These are phyloP conservation scores for Drosophila funebris DNA, from an alignment of 1,140 invertebrate species.

Conservation along the genomic window DNA sequence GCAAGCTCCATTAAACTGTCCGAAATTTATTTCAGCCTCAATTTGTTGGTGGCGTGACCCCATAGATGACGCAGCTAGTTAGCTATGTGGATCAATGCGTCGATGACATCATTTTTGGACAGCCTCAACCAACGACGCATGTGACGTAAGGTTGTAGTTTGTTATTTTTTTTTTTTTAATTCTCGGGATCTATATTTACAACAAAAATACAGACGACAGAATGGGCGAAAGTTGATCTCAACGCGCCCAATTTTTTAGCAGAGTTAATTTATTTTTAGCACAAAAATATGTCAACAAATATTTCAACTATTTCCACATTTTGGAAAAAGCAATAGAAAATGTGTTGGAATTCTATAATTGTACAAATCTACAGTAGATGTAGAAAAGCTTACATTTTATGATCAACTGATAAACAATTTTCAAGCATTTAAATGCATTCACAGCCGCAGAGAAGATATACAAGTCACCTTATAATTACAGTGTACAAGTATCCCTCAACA, in stretches of 20 bases:
- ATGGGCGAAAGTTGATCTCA: slow-evolving; percentile 33
- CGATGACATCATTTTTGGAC: slow-evolving; percentile 66
- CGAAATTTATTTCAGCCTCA: slow-evolving; percentile 68
- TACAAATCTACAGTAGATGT: no score
- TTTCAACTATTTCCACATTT: neutral
- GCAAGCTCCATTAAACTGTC: slow-evolving; percentile 57
- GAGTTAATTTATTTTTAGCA: slow-evolving; percentile 4
- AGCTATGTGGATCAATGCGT: slow-evolving; percentile 67
- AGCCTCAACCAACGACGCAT: slow-evolving; percentile 7
- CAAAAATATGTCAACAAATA: slow-evolving; percentile 11
- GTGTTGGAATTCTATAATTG: no score
- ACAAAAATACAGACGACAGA: slow-evolving; percentile 15
- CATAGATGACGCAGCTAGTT: slow-evolving; percentile 43
- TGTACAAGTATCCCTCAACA: no score
- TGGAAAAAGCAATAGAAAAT: neutral
- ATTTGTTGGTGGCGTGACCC: slow-evolving; percentile 73
- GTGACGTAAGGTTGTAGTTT: slow-evolving; percentile 63
- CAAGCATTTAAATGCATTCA: no score
- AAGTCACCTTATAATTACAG: no score
- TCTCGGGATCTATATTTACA: slow-evolving; percentile 66
- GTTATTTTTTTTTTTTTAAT: neutral
- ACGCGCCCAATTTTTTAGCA: neutral
- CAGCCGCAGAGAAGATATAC: no score
- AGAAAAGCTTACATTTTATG: no score
- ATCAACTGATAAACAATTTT: no score